Conservation (phyloP, 2,113 vertebrate species). For the Notarius quadriscutis region DNA sequence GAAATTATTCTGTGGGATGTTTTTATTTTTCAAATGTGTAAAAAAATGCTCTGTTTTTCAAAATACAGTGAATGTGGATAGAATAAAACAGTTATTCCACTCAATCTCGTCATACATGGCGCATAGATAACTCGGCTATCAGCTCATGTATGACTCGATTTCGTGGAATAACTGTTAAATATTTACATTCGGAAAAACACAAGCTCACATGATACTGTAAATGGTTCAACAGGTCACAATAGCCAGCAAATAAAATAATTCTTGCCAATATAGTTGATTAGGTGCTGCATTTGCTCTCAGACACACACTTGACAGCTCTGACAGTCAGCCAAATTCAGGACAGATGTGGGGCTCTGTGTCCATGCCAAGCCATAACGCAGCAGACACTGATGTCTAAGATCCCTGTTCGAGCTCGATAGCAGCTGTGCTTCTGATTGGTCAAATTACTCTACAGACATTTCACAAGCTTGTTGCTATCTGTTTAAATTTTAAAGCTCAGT, state of each 20-base stretch:
- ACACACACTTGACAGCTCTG: neutral
- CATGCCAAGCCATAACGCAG: neutral
- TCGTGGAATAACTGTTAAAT: too few relatives aligned
- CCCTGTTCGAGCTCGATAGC: neutral
- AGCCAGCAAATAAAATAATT: neutral
- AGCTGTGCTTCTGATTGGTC: neutral
- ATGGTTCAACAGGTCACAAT: neutral
- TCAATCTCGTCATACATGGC: too few relatives aligned
- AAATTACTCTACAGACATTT: neutral
- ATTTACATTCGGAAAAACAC: neutral
- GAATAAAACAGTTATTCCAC: too few relatives aligned
- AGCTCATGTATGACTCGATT: too few relatives aligned
- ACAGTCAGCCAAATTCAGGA: slow-evolving; percentile 17
- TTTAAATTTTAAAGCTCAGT: neutral
- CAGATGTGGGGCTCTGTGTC: neutral
- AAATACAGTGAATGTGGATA: too few relatives aligned
- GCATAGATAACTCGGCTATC: too few relatives aligned
- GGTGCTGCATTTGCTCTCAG: neutral
- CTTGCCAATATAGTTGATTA: neutral
- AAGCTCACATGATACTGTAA: neutral
- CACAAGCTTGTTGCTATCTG: neutral
- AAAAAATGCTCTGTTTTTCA: too few relatives aligned
- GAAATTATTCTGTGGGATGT: too few relatives aligned
- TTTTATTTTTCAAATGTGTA: too few relatives aligned
- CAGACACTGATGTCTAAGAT: neutral